These are phyloP conservation scores for Anguilla japonica DNA, from an alignment of 2,113 vertebrate species.

Conservation along the genomic window DNA sequence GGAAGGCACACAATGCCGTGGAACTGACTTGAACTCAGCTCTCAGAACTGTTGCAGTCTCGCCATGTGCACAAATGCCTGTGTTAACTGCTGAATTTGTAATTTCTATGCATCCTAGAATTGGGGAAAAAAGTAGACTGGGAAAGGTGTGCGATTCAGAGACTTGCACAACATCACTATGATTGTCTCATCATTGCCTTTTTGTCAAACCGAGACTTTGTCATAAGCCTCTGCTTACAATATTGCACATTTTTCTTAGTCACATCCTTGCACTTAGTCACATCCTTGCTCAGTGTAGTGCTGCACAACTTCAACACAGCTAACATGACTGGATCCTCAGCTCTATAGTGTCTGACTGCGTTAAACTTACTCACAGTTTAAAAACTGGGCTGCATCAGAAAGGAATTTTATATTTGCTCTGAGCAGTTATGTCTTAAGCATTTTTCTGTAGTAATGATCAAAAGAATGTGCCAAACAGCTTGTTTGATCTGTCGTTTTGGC, in stretches of 20 bases:
- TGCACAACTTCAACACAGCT: too few relatives aligned
- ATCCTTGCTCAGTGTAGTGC: too few relatives aligned
- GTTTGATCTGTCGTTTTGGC: background rate
- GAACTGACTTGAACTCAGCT: conserved; percentile 5
- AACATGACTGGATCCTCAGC: background rate
- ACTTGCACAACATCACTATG: background rate
- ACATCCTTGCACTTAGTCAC: too few relatives aligned
- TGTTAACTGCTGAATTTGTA: background rate
- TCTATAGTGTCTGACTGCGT: background rate
- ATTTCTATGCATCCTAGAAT: background rate
- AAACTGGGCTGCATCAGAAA: background rate
- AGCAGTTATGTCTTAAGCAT: background rate
- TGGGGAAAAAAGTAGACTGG: too few relatives aligned
- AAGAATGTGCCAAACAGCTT: background rate
- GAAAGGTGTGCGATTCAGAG: background rate
- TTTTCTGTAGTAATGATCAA: background rate
- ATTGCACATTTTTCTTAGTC: too few relatives aligned
- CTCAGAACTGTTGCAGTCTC: background rate
- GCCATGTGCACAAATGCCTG: background rate
- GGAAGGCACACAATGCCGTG: background rate
- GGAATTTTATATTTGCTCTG: background rate
- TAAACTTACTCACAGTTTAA: background rate
- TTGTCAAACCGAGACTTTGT: background rate
- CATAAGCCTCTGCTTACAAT: background rate
- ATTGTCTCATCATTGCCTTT: background rate